phyloP scores from a whole-genome alignment of 2,113 vertebrate genomes.

The Notothenia coriiceps region DNA sequence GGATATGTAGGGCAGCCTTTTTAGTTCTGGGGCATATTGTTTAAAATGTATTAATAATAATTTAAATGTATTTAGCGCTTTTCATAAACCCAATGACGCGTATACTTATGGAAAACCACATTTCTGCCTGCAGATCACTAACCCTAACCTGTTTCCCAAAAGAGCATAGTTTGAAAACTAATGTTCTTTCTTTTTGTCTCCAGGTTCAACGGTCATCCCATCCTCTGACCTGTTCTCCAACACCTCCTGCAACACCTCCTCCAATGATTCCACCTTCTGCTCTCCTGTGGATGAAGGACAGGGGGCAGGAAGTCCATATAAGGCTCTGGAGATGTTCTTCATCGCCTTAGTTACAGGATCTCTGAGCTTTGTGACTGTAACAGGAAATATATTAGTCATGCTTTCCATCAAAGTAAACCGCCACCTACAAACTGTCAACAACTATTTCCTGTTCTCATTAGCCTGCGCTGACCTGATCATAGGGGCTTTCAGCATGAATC shows the following conservation, averaged over 20 bases:
- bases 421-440: conserved; percentile 98
- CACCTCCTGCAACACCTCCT: conserved; percentile 84
- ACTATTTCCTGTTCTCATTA: conserved; percentile 98
- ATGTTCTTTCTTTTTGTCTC: not conserved
- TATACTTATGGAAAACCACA: too few species aligned
- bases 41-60: too few species aligned
- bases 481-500: conserved; percentile 97
- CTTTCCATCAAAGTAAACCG: conserved; percentile 99
- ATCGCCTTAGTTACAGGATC: conserved; percentile 96
- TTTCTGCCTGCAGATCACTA: too few species aligned
- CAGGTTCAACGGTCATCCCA: conserved; percentile 85
- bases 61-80: too few species aligned
- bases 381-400: conserved; percentile 98
- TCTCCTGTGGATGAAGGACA: conserved; percentile 62
- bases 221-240: conserved; percentile 83
- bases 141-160: too few species aligned
- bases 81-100: too few species aligned
- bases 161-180: too few species aligned
- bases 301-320: conserved; percentile 84
- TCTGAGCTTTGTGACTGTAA: conserved; percentile 95
- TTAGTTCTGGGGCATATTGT: too few species aligned
- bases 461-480: conserved; percentile 97
- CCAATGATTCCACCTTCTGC: conserved; percentile 80
- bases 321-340: conserved; percentile 95
- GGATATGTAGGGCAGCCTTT: too few species aligned